These are phyloP conservation scores for Philereme transversata DNA, from an alignment of 2,888 invertebrate species.

Conservation along the genomic window DNA sequence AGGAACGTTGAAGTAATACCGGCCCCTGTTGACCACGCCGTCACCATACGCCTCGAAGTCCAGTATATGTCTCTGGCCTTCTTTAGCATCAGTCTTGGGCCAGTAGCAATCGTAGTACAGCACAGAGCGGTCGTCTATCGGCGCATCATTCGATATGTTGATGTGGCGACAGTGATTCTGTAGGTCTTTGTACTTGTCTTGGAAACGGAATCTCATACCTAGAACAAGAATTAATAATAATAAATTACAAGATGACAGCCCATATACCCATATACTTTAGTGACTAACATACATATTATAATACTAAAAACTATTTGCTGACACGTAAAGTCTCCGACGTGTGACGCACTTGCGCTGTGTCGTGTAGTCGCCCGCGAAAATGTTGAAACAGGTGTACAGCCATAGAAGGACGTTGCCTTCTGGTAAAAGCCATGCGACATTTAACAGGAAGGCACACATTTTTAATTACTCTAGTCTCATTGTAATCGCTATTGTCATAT, in stretches of 20 bases:
- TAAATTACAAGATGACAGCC: too few relatives aligned
- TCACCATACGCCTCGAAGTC: conserved; percentile 74
- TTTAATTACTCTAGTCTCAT: not conserved
- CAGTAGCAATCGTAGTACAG: conserved; percentile 77
- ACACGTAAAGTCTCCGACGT: too few relatives aligned
- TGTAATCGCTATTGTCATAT: not conserved
- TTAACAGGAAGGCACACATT: not conserved
- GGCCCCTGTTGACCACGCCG: conserved; percentile 63
- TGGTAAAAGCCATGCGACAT: not conserved
- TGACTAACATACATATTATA: too few relatives aligned
- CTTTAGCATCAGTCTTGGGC: conserved; percentile 60
- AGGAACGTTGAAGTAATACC: conserved; percentile 75
- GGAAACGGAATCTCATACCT: conserved; percentile 78
- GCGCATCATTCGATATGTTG: conserved; percentile 64
- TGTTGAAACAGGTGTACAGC: too few relatives aligned
- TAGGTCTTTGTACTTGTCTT: conserved; percentile 50
- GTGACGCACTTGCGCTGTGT: too few relatives aligned
- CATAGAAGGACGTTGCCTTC: not conserved
- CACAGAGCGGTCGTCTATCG: conserved; percentile 68
- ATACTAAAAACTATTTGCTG: too few relatives aligned
- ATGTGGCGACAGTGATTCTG: conserved; percentile 73
- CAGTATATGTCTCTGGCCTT: conserved; percentile 65
- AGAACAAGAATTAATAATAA: conserved; percentile 37
- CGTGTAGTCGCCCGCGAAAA: too few relatives aligned
- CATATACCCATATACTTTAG: too few relatives aligned